Base-by-base conservation (phyloP, 2,797 vertebrate species). In the Austrolebias charrua region DNA sequence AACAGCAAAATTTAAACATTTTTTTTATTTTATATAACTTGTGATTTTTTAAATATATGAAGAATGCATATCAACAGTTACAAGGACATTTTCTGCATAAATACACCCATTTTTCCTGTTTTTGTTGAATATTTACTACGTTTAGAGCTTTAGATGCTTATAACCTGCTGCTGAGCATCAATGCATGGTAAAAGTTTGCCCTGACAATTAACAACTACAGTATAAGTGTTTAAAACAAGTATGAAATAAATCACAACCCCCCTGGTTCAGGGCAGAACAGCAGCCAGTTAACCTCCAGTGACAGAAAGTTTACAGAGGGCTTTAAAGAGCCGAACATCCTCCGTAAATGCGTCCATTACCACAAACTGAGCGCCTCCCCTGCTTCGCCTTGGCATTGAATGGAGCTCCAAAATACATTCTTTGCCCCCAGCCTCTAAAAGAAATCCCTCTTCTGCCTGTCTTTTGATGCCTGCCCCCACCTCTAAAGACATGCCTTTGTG, bases 401-500 rank as follows among this genome's bases (percentile, higher is more conserved):
- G 76, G 80, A 85, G 78, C 83, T 83, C 78, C 28, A 46, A 85
- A 89, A 89, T 89, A 87, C 86, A 86, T 91, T 80, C 85, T 85
- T 85, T 89, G 86, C 86, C 88, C 89, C 86, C 84, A 90, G 89
- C 84, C 86, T 85, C 83, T 75, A 86, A 87, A 60, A 89, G 88
- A 91, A 90, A 90, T 88, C 90, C 90, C 89, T 86, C 86, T 85
- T 84, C 84, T 88, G 77, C 86, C 80, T 88, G 89, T 89, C 89
- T 91, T 91, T 90, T 91, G 87, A 92, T 88, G 86, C 86, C 85
- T 84, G 75, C 86, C 89, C 89, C 89, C 88, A 83, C 81, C 86
- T 89, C 90, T 79, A 91, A 91, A 91, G 90, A 90, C 90, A 91
- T 91, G 90, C 89, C 89, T 90, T 90, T 92, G 90, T 91, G 90